Evolutionary conservation across 2,888 invertebrate genomes (phyloP).

Genomic region (Sabatieria punctata): DNA sequence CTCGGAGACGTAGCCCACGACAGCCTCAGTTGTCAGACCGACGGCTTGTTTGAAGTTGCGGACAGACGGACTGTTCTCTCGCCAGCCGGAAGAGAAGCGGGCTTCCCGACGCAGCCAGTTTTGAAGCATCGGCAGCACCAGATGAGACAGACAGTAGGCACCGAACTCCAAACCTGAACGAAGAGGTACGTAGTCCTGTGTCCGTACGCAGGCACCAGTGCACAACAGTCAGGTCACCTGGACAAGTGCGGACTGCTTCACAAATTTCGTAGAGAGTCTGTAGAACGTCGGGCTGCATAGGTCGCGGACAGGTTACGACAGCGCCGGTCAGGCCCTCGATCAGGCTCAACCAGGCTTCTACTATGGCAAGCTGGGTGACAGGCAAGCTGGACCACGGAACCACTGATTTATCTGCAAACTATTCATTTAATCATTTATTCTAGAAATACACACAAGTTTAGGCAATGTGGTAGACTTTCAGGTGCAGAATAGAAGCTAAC

Average conservation of each 20-base stretch:
- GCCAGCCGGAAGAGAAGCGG: conserved; percentile 9
- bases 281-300: conserved; percentile 63
- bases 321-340: conserved; percentile 52
- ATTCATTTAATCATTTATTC: not conserved
- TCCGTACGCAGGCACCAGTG: too few species aligned
- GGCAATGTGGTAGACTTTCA: too few species aligned
- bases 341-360: conserved; percentile 70
- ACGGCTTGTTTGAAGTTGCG: conserved; percentile 87
- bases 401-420: not conserved
- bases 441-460: not conserved
- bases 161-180: conserved; percentile 63
- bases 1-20: conserved; percentile 64
- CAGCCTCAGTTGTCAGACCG: conserved; percentile 72
- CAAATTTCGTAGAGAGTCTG: conserved; percentile 70
- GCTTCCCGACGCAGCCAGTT: conserved; percentile 50
- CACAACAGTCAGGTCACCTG: too few species aligned
- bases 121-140: conserved; percentile 76
- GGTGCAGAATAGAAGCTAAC: not conserved
- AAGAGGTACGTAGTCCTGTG: conserved; percentile 1
- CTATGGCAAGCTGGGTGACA: conserved; percentile 46
- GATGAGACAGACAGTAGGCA: conserved; percentile 73
- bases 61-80: conserved; percentile 40
- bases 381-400: conserved; percentile 37
- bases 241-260: conserved; percentile 54
- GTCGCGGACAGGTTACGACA: conserved; percentile 50